phyloP scores from a whole-genome alignment of 2,797 vertebrate species.

The Pangasius krempfi region DNA sequence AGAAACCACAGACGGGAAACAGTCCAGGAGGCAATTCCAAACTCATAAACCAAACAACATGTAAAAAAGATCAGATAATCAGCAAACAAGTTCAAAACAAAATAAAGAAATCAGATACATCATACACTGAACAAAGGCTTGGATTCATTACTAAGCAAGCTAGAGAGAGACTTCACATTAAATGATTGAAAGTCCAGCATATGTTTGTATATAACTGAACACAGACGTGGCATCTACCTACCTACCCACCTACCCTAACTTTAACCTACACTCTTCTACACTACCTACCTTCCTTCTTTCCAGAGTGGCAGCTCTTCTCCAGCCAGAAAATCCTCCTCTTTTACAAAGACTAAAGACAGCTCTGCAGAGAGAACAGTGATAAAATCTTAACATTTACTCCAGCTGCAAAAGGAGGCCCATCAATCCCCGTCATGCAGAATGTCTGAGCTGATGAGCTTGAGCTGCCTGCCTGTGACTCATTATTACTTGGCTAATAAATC shows the following conservation, averaged over 20 bases:
- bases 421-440: slow-evolving; percentile 11
- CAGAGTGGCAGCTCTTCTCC: neutral
- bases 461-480: slow-evolving; percentile 58
- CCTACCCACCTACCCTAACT: neutral
- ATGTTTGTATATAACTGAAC: neutral
- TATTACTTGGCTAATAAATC: slow-evolving; percentile 62
- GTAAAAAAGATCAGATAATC: neutral
- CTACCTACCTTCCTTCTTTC: neutral
- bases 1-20: neutral
- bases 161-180: neutral
- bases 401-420: slow-evolving; percentile 30
- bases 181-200: neutral
- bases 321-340: slow-evolving; percentile 45
- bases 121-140: neutral
- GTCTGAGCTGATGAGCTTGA: slow-evolving; percentile 18
- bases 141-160: neutral
- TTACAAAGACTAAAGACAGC: slow-evolving; percentile 57
- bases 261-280: neutral
- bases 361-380: slow-evolving; percentile 51
- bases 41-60: neutral
- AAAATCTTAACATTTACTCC: slow-evolving; percentile 50
- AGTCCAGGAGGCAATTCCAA: neutral
- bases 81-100: neutral
- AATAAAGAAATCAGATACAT: neutral
- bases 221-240: neutral